A percentile compares a stretch with the other conserved stretches of the same genome.
Conservation (phyloP, 2,797 vertebrate species). For the Argyrosomus regius region DNA sequence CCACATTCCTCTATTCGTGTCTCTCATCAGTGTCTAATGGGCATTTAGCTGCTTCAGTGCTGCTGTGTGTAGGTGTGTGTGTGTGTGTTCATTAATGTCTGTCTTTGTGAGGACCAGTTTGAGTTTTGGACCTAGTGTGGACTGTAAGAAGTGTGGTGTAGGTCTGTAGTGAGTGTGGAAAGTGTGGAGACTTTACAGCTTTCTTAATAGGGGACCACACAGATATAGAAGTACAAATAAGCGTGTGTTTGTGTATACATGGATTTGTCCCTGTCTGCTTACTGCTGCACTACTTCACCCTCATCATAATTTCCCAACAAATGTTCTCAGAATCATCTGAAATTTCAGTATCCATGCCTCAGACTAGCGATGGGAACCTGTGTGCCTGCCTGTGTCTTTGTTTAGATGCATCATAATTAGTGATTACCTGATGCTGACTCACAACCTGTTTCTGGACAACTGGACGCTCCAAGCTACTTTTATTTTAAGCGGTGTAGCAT, state of each 20-base stretch:
- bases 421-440: conserved; percentile 46
- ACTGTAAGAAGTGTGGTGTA: no score
- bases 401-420: conserved; percentile 45
- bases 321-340: background rate
- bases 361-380: background rate
- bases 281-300: background rate
- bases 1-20: conserved; percentile 53
- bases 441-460: conserved; percentile 40
- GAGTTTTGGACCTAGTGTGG: conserved; percentile 1
- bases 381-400: conserved; percentile 14
- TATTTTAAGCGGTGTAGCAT: conserved; percentile 25
- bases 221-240: background rate
- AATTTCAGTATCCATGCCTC: conserved; percentile 1
- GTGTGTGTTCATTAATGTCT: background rate
- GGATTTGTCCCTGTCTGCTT: background rate
- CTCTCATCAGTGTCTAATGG: conserved; percentile 63
- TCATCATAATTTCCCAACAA: background rate
- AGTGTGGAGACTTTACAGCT: background rate
- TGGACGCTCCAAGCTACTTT: conserved; percentile 17
- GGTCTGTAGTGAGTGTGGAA: background rate
- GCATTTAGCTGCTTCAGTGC: conserved; percentile 42
- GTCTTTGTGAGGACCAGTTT: conserved; percentile 18
- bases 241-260: background rate
- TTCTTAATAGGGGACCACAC: background rate
- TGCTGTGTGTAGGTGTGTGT: background rate